These are phyloP conservation scores for Troides aeacus DNA, from an alignment of 2,888 invertebrate genomes.

Conservation along the genomic window DNA sequence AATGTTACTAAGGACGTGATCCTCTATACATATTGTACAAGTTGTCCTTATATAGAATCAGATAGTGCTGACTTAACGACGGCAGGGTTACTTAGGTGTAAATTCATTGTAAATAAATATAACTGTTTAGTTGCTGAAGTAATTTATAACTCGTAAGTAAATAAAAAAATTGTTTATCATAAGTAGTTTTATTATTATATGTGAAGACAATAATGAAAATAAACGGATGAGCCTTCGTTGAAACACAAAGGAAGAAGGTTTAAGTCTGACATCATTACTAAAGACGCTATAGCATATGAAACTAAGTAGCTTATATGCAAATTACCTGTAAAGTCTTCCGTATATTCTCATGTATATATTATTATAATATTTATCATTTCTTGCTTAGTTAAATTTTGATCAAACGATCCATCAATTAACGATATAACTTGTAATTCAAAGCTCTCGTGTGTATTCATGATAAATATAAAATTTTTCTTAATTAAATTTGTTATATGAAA, in stretches of 20 bases:
- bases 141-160: no score
- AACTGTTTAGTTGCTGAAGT: no score
- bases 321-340: conserved; percentile 8
- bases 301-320: conserved; percentile 33
- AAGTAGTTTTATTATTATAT: neutral
- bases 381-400: no score
- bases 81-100: no score
- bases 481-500: no score
- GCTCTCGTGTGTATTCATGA: no score
- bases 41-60: neutral
- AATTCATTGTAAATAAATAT: no score
- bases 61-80: no score
- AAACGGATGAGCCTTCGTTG: neutral
- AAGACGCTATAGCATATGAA: conserved; percentile 31
- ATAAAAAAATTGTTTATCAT: neutral
- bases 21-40: neutral
- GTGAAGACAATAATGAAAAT: neutral
- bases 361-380: neutral
- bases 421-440: no score
- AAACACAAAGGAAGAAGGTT: conserved; percentile 21
- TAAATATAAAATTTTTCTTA: no score
- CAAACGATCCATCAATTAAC: no score
- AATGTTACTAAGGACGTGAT: conserved; percentile 4
- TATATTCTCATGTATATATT: conserved; percentile 9
- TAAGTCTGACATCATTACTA: conserved; percentile 40